Evolutionary conservation across 2,113 vertebrate species (phyloP), one percentile per base, ranked within the genome.

Genomic region (Oreochromis aureus): DNA sequence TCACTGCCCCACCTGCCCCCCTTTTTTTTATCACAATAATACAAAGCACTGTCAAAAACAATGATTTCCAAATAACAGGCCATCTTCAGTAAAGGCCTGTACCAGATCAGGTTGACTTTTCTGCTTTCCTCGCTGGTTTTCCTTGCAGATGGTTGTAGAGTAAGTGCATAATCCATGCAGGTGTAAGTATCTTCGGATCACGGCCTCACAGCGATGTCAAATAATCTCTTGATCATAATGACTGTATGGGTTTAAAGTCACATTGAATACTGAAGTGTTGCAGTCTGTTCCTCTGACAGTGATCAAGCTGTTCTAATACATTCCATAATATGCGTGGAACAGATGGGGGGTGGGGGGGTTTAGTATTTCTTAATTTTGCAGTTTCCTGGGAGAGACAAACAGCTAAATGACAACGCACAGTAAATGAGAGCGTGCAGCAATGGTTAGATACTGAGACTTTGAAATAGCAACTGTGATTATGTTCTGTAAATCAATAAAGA

Each of bases 271-370:
- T 32, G 44, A 41, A 51, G 56, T 18, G 7, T 80, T 32, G 71
- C 81, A 59, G 53, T 76, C 76, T 44, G 66, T 41, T 71, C 39
- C 56, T 85, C 81, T 83, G 84, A 89, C 89, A 89, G 11, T 85
- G 85, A 93, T 69, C 48, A 85, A 92, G 88, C 86, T 84, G 15
- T 86, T 89, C 41, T 80, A 85, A 84, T 86, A 89, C 54, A 84
- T 85, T 61, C 81, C 19, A 58, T 91, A 92, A 89, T 86, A 86
- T 88, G 89, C 80, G 10, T 69, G 32, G 63, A 92, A 92, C 92
- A 93, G 91, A 94, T 22, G 59, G 30, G 59, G 90, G 27, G 44
- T 6, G 16, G 12, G 51, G 58, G 87, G 46, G 86, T 87, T 89
- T 61, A 85, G 90, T 83, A 87, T 89, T 86, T 91, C 22, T 82